Evolutionary conservation across 2,797 vertebrate genomes (phyloP), one percentile per base, ranked within the genome.

Genomic region (Rhinoraja longicauda): DNA sequence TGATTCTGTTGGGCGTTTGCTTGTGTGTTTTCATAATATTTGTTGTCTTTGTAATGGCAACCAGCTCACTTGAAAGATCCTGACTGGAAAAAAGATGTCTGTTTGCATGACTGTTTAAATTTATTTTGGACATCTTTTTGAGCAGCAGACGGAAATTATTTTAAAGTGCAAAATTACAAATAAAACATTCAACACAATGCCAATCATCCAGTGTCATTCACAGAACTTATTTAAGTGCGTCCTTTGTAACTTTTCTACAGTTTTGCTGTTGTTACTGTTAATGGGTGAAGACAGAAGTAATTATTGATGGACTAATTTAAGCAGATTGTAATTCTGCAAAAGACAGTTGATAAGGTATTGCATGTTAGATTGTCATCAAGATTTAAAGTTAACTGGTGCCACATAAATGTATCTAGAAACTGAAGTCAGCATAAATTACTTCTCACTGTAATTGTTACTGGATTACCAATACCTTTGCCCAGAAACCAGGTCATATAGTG

Each of bases 1-100:
- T n/a, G 10, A 93, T 81, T 93, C 95, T 95, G 94, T 96, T 95
- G 94, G 94, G 95, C 0, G 72, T 95, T 94, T 94, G 94, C 93
- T 93, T 94, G 94, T 93, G 94, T 94, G 93, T 94, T 94, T 94
- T 95, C 93, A 95, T 62, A 59, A 76, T 77, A 64, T 93, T 93
- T 93, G 93, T 93, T 93, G 73, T 64, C 39, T 91, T 39, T 75
- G 73, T 78, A 91, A 77, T 36, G 32, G 32, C 45, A 75, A 15
- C 90, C 70, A 73, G 90, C 90, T 53, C 75, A 75, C 84, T 88
- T 88, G 17, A 88, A 88, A 36, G n/a, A 39, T 92, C 13, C 21
- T 75, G 36, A 73, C 8, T 36, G 64, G 7, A 70, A 19, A 53
- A n/a, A 53, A 84, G 81, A 92, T 57, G 26, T 36, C 45, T 32